A percentile compares a stretch with the other conserved stretches of the same genome.
phyloP scores from a whole-genome alignment of 2,888 invertebrate genomes.

The Pachycephus smyrnensis region DNA sequence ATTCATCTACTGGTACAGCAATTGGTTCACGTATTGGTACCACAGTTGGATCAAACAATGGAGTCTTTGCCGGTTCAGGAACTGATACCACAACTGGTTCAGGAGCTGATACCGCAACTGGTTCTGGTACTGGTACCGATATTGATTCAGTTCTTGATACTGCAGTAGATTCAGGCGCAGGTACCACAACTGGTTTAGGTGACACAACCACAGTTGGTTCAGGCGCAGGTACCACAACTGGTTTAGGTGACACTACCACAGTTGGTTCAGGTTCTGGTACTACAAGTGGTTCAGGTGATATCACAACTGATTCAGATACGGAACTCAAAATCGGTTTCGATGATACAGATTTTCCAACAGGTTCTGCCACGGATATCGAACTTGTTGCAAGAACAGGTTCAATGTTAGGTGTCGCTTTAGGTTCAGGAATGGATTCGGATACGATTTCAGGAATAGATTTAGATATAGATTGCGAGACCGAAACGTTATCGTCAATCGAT shows the following conservation, averaged over 20 bases:
- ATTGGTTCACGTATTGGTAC: neutral
- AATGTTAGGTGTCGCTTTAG: neutral
- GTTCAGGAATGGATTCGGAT: neutral
- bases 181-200: too few relatives aligned
- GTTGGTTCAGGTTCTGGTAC: neutral
- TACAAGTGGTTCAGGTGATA: too few relatives aligned
- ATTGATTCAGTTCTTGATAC: neutral
- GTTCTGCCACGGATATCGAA: too few relatives aligned
- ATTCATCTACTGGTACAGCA: neutral
- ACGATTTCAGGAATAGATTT: neutral
- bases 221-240: too few relatives aligned
- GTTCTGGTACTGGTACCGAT: neutral
- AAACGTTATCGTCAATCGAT: neutral
- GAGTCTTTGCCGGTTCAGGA: neutral
- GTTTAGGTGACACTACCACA: too few relatives aligned
- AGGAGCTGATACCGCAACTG: neutral
- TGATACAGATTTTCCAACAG: neutral
- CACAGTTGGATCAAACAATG: neutral
- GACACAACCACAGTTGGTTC: neutral
- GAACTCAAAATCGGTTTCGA: neutral
- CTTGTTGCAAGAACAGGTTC: neutral
- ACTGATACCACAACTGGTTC: neutral
- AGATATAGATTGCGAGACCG: neutral
- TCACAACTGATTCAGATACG: neutral
- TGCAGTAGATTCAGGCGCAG: too few relatives aligned